Percentiles rank a stretch among this genome's conserved stretches.
Conservation (phyloP, 1,140 invertebrate genomes). For the Drosophila asahinai region DNA sequence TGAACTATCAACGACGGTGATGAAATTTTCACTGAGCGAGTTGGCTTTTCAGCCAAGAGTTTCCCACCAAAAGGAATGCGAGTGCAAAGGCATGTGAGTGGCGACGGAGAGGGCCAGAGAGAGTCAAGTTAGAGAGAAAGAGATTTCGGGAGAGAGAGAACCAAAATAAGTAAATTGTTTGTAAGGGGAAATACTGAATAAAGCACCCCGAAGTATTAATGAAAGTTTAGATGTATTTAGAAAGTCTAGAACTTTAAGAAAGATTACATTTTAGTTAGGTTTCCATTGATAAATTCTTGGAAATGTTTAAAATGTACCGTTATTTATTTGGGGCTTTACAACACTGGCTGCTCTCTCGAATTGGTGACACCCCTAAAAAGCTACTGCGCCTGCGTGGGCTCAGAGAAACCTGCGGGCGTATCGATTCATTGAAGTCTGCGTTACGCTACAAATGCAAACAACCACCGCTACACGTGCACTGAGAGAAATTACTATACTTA, state of each 20-base stretch:
- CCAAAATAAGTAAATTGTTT: conserved; percentile 8
- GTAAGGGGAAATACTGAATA: neutral
- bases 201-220: neutral
- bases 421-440: conserved; percentile 73
- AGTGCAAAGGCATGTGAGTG: conserved; percentile 50
- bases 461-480: conserved; percentile 28
- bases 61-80: conserved; percentile 69
- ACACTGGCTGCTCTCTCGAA: conserved; percentile 43
- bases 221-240: neutral
- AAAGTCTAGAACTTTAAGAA: rapidly evolving
- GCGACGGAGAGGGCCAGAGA: conserved; percentile 3
- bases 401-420: conserved; percentile 52
- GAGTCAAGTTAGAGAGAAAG: conserved; percentile 13
- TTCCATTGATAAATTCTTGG: conserved; percentile 3
- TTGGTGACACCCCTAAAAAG: conserved; percentile 17
- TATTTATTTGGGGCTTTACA: conserved; percentile 36
- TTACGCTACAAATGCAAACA: conserved; percentile 56
- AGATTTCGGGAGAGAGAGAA: conserved; percentile 6
- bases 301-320: conserved; percentile 32
- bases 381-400: conserved; percentile 54
- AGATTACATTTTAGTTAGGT: neutral
- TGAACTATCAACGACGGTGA: conserved; percentile 82
- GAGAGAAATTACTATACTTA: neutral
- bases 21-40: conserved; percentile 83
- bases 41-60: conserved; percentile 66